These are phyloP conservation scores for Vollenhovia emeryi DNA, from an alignment of 1,140 invertebrate species.

Conservation along the genomic window DNA sequence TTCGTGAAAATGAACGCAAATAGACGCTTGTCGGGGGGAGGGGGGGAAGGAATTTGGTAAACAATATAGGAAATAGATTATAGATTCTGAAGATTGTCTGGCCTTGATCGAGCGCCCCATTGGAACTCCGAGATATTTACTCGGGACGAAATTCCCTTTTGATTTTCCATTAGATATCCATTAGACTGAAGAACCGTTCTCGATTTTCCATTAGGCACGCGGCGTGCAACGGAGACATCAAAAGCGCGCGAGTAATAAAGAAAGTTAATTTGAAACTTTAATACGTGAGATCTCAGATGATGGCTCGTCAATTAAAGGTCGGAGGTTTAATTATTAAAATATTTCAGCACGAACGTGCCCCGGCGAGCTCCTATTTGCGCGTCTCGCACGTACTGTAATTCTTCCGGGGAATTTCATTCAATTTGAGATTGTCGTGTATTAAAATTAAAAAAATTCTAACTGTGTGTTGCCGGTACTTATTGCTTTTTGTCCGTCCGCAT, in stretches of 20 bases:
- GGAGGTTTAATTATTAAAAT: neutral
- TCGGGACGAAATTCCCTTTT: conserved; percentile 5
- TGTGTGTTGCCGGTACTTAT: neutral
- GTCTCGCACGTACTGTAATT: neutral
- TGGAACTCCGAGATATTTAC: conserved; percentile 14
- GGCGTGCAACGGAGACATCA: neutral
- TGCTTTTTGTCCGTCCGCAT: neutral
- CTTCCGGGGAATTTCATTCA: neutral
- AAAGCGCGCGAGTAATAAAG: neutral
- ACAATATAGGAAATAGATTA: conserved; percentile 21
- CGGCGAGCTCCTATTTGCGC: neutral
- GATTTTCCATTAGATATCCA: conserved; percentile 31
- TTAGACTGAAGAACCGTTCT: neutral
- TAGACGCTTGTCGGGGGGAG: neutral
- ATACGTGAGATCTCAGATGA: neutral
- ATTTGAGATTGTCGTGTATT: neutral
- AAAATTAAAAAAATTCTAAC: neutral
- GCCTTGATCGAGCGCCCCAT: neutral
- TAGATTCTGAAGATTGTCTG: neutral
- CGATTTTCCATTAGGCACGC: conserved; percentile 5
- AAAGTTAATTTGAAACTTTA: neutral
- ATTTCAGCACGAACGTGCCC: neutral
- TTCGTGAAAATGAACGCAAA: conserved; percentile 11
- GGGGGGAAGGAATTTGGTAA: no score
- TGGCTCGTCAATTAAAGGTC: neutral